phyloP scores from a whole-genome alignment of 92 coral and sea anemone genomes.

The Anthopleura xanthogrammica region DNA sequence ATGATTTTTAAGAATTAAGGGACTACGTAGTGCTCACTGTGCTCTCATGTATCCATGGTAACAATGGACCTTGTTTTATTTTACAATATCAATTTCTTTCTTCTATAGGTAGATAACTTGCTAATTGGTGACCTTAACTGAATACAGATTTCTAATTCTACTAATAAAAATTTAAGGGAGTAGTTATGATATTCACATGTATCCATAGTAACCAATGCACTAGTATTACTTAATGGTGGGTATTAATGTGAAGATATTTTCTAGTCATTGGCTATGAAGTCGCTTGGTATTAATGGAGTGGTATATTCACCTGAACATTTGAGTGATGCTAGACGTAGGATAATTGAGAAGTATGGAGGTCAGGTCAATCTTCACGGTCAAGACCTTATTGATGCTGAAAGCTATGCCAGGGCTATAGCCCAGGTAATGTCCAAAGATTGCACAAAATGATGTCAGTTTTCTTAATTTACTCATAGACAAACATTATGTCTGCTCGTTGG shows the following conservation, averaged over 20 bases:
- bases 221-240: neutral
- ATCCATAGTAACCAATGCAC: no score
- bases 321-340: constrained; percentile 55
- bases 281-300: constrained; percentile 57
- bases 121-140: no score
- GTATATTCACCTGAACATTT: constrained; percentile 68
- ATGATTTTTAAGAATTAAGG: neutral
- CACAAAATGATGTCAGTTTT: no score
- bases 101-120: no score
- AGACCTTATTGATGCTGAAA: constrained; percentile 85
- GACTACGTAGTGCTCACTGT: neutral
- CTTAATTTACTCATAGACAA: no score
- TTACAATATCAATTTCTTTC: no score
- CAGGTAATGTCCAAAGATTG: constrained; percentile 39
- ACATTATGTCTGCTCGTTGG: no score
- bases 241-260: neutral
- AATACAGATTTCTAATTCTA: no score
- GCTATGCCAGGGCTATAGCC: constrained; percentile 62
- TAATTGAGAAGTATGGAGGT: constrained; percentile 64
- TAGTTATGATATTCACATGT: no score
- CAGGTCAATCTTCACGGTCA: constrained; percentile 52
- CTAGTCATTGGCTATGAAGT: constrained; percentile 76
- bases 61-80: no score
- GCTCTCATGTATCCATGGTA: no score
- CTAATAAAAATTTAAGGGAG: no score